phyloP scores from a whole-genome alignment of 2,797 vertebrate genomes.

The Sarcoramphus papa region DNA sequence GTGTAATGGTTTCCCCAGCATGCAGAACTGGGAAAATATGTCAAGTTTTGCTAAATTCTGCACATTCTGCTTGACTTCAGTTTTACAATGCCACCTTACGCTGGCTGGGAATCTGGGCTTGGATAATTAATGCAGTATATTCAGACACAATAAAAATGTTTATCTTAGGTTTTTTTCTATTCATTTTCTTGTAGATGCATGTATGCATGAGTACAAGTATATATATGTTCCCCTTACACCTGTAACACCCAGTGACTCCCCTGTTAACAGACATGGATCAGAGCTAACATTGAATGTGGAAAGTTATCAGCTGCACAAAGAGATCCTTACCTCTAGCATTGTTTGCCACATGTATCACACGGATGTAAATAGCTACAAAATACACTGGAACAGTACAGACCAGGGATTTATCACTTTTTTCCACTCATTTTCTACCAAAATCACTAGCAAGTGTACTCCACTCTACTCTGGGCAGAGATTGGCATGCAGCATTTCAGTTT shows the following conservation, averaged over 20 bases:
- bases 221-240: rapidly evolving
- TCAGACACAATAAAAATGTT: neutral
- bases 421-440: neutral
- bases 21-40: neutral
- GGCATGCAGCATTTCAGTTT: neutral
- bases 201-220: neutral
- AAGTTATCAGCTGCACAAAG: neutral
- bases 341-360: neutral
- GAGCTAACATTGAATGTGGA: rapidly evolving
- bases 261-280: neutral
- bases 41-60: neutral
- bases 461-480: neutral
- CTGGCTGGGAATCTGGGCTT: neutral
- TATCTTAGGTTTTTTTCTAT: rapidly evolving
- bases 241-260: rapidly evolving
- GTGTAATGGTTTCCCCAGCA: neutral
- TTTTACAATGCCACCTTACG: neutral
- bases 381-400: neutral
- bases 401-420: neutral
- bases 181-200: neutral
- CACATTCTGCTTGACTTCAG: neutral
- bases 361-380: neutral
- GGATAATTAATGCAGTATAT: neutral
- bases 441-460: neutral
- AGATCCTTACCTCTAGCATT: neutral